A percentile compares a stretch with the other conserved stretches of the same genome.
Conservation (phyloP, 2,888 invertebrate species). For the Cotesia congregata region DNA sequence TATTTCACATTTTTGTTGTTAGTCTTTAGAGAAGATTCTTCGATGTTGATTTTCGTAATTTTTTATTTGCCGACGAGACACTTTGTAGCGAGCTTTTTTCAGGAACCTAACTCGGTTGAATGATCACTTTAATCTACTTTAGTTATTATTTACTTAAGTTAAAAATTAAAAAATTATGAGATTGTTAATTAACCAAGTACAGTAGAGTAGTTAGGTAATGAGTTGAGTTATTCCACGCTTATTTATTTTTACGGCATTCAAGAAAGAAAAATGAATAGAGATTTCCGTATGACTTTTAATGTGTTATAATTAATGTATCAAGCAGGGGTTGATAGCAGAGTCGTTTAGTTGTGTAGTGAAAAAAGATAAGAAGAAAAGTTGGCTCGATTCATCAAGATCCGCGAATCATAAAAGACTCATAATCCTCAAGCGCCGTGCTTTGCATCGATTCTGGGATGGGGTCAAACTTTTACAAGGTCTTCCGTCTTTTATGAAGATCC, state of each 20-base stretch:
- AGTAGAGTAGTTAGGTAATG: no score
- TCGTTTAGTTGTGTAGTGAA: neutral
- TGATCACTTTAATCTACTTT: conserved; percentile 22
- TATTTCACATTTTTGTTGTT: conserved; percentile 19
- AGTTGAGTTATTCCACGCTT: neutral
- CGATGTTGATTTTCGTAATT: conserved; percentile 3
- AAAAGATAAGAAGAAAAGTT: conserved; percentile 31
- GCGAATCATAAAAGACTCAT: conserved; percentile 62
- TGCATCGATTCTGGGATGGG: conserved; percentile 49
- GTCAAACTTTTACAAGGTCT: conserved; percentile 42
- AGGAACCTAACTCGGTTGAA: neutral
- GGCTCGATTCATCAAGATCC: conserved; percentile 63
- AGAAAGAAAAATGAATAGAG: neutral
- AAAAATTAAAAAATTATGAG: conserved; percentile 50
- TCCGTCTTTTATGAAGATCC: conserved; percentile 36
- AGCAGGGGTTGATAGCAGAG: neutral
- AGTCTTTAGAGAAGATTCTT: conserved; percentile 7
- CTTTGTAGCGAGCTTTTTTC: neutral
- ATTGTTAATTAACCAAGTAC: conserved; percentile 48
- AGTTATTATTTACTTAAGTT: conserved; percentile 62
- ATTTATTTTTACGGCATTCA: neutral
- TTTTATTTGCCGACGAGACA: conserved; percentile 7
- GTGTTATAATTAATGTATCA: neutral
- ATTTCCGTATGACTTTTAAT: neutral
- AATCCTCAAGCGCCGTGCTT: conserved; percentile 58